A percentile compares a stretch with the other conserved stretches of the same genome.
These are phyloP conservation scores for Eudasyphora cyanicolor DNA, from an alignment of 2,888 invertebrate genomes.

Conservation along the genomic window DNA sequence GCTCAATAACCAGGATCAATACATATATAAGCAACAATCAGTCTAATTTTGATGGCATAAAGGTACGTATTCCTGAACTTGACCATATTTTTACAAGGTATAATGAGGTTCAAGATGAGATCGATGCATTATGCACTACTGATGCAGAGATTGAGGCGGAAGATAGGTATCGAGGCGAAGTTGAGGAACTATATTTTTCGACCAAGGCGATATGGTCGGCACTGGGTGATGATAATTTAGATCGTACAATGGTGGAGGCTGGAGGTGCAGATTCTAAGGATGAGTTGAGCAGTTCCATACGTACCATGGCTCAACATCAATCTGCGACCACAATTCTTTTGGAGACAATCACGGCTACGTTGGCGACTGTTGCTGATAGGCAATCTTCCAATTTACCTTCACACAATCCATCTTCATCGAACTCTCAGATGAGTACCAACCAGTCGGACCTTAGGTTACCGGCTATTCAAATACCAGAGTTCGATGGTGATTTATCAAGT, in stretches of 20 bases:
- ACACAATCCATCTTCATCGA: background rate
- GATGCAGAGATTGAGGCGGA: background rate
- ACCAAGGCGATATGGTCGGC: background rate
- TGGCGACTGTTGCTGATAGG: conserved; percentile 16
- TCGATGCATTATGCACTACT: background rate
- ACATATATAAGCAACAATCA: background rate
- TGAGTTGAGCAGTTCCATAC: background rate
- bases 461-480: conserved; percentile 42
- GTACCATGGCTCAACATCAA: background rate
- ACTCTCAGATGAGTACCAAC: too few relatives aligned
- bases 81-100: background rate
- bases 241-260: background rate
- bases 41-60: background rate
- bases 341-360: background rate
- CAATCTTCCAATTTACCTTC: background rate
- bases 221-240: background rate
- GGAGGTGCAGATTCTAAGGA: background rate
- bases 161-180: background rate
- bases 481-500: conserved; percentile 22
- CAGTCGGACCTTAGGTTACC: too few relatives aligned
- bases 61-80: background rate
- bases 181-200: background rate
- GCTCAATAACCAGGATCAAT: background rate
- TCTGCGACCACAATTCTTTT: background rate
- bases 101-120: background rate